Evolutionary conservation across 2,888 invertebrate genomes (phyloP), one percentile per base, ranked within the genome.

Genomic region (Drosophila nr. medialis): DNA sequence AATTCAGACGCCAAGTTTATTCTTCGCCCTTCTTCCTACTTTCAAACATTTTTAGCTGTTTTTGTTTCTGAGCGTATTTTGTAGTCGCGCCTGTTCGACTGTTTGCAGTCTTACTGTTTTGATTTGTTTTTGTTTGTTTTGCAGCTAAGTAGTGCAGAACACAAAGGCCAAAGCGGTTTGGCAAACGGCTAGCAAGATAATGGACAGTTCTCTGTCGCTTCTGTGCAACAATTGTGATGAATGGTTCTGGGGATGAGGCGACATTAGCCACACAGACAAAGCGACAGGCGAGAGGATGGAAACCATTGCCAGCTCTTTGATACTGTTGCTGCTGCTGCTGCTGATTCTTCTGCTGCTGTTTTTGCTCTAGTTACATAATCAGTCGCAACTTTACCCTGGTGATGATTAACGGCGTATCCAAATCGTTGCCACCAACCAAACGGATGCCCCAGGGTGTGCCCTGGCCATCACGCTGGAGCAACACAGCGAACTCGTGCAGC

Each of bases 361-460:
- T 56, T 63, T 71, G 77, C 70, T 80, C 67, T 72, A 54, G 74
- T 86, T 88, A 79, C 71, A 79, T 83, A 86, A 90, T 56, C 5
- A 29, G 51, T 74, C 59, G 11, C 54, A 75, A 64, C 42, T 59
- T 94, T 95, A 98, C 98, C 95, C 96, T 96, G 81, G 97, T 97
- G 92, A 98, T 96, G 93, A 97, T 96, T 92, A 98, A 95, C 75
- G 98, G 97, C 60, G 96, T 96, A 91, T 96, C 96, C 90, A 97
- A 95, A 94, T 98, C 97, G 80, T 96, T 95, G 86, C 97, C 97
- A 86, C 98, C 98, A 80, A 97, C 96, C 84, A 98, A 94, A 88
- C 97, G 95, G 89, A 98, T 96, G 71, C 98, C 98, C 97, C 97
- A 98, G 91, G 96, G 96, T 90, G 95, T 95, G 83, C 94, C 94